Conservation (phyloP, 2,888 invertebrate species). For the Metallyticus violacea region DNA sequence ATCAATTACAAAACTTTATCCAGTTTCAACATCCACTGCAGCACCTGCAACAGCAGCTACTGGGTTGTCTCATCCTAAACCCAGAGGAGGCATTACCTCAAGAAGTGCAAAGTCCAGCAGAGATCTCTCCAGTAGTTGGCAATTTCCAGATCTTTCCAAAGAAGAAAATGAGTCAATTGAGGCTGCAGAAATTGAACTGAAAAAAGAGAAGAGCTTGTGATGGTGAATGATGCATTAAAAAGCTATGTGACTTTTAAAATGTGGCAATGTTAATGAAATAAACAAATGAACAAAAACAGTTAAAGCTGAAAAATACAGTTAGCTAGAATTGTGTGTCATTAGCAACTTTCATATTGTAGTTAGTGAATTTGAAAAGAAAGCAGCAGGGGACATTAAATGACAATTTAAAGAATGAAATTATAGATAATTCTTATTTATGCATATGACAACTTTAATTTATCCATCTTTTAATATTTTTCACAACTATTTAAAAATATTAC, state of each 20-base stretch:
- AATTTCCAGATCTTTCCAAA: conserved; percentile 37
- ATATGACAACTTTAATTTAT: too few species aligned
- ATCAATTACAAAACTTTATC: not conserved
- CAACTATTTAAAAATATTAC: too few species aligned
- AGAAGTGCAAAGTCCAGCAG: not conserved
- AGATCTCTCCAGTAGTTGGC: not conserved
- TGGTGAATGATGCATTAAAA: not conserved
- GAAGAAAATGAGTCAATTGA: conserved; percentile 11
- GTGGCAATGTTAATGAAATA: not conserved
- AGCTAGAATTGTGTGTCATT: too few species aligned
- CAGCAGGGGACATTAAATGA: too few species aligned
- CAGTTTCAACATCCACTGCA: not conserved
- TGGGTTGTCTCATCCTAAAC: not conserved
- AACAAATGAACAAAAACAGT: too few species aligned
- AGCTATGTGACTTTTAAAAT: not conserved
- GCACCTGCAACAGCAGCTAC: not conserved
- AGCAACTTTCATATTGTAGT: too few species aligned
- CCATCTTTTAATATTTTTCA: too few species aligned
- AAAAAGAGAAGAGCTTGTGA: conserved; percentile 13
- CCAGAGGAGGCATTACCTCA: not conserved
- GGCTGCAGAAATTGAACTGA: conserved; percentile 9
- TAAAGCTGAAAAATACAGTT: not conserved
- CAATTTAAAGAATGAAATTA: too few species aligned
- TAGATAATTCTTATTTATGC: too few species aligned
- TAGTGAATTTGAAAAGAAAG: too few species aligned